Percentiles rank a stretch among this genome's conserved stretches.
Evolutionary conservation across 1,140 invertebrate genomes (phyloP).

Genomic region (Drosophila paulistorum): DNA sequence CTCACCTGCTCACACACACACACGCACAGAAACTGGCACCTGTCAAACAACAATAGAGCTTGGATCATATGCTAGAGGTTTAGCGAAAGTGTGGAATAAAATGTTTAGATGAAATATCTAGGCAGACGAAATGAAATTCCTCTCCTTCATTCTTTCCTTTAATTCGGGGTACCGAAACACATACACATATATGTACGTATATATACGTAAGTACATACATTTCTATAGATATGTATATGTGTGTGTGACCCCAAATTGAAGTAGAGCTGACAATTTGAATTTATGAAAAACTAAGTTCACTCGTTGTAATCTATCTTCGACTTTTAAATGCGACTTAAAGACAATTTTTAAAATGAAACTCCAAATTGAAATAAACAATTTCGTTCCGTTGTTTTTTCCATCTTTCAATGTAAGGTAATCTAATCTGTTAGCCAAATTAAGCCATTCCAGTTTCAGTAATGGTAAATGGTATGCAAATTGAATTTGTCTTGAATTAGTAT

Average conservation of each 20-base stretch:
- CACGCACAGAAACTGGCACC: conserved; percentile 13
- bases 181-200: not conserved
- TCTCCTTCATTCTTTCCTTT: not conserved
- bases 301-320: no score
- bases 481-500: not conserved
- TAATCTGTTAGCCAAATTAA: not conserved
- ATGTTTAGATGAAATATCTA: not conserved
- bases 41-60: conserved; percentile 24
- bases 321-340: no score
- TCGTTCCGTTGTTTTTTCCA: no score
- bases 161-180: not conserved
- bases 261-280: no score
- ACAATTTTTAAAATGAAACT: no score
- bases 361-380: no score
- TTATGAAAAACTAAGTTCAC: no score
- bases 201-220: no score
- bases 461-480: not conserved
- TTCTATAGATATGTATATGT: not conserved
- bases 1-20: conserved; percentile 15
- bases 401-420: no score
- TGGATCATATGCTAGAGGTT: conserved; percentile 15
- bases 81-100: not conserved
- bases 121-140: conserved; percentile 35
- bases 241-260: not conserved
- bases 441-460: not conserved